Percentiles rank a stretch among this genome's conserved stretches.
phyloP scores from a whole-genome alignment of 2,888 invertebrate species.

The Cryptus armator region DNA sequence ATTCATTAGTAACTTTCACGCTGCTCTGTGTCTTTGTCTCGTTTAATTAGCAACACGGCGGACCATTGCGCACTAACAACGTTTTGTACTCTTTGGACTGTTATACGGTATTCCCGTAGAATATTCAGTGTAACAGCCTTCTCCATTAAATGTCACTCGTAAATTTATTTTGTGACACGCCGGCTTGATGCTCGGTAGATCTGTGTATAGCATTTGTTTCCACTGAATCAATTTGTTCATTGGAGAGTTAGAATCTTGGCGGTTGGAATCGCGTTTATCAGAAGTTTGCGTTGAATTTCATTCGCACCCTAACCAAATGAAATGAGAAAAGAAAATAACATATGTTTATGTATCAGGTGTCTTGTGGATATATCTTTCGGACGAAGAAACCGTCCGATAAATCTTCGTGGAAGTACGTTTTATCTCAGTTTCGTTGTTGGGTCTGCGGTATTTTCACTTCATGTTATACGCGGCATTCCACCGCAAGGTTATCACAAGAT shows the following conservation, averaged over 20 bases:
- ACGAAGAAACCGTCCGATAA: conserved; percentile 6
- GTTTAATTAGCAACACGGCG: conserved; percentile 58
- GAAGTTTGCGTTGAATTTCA: conserved; percentile 34
- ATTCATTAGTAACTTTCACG: conserved; percentile 65
- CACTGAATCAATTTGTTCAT: background rate
- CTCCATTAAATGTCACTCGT: conserved; percentile 40
- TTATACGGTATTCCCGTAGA: background rate
- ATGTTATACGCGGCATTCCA: no score
- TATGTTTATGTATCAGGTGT: conserved; percentile 35
- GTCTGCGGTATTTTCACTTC: background rate
- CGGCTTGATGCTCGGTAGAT: background rate
- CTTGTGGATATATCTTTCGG: background rate
- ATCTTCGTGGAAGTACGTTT: conserved; percentile 33
- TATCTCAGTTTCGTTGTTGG: conserved; percentile 37
- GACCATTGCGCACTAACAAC: conserved; percentile 27
- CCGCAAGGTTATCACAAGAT: no score
- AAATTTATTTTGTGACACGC: conserved; percentile 38
- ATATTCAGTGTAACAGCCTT: conserved; percentile 1
- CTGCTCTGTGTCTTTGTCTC: conserved; percentile 36
- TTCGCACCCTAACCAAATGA: conserved; percentile 20
- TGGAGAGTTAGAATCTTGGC: conserved; percentile 4
- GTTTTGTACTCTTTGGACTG: conserved; percentile 2
- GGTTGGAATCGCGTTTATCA: background rate
- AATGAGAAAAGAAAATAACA: conserved; percentile 35
- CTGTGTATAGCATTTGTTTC: background rate